phyloP scores from a whole-genome alignment of 2,797 vertebrate species.

The Ptychadena robeensis region DNA sequence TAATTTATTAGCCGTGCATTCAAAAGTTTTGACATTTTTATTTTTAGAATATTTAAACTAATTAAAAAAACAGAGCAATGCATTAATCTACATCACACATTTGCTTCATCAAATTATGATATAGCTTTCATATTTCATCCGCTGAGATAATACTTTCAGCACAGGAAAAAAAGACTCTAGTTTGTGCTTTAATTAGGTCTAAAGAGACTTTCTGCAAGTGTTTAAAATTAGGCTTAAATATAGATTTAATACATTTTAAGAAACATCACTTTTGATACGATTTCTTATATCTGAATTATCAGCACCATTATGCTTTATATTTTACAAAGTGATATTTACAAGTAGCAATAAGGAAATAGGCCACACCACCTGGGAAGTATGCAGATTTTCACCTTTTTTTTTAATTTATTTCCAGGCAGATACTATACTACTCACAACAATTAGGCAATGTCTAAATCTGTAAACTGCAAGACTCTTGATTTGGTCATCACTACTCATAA shows the following conservation, averaged over 20 bases:
- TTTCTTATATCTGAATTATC: slow-evolving; percentile 12
- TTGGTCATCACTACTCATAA: not conserved
- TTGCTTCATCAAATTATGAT: not conserved
- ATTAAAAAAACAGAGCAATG: slow-evolving; percentile 4
- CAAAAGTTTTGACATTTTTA: not conserved
- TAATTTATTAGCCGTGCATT: not conserved
- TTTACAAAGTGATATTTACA: not conserved
- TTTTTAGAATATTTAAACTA: not conserved
- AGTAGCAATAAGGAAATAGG: not conserved
- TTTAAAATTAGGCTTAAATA: not conserved
- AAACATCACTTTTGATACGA: not conserved
- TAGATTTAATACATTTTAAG: not conserved
- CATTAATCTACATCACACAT: slow-evolving; percentile 7
- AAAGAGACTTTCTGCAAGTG: not conserved
- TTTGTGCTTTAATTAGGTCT: slow-evolving; percentile 15
- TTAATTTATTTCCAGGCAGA: too few species aligned
- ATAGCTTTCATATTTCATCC: not conserved
- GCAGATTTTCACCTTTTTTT: too few species aligned
- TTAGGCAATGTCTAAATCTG: not conserved
- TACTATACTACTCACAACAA: not conserved
- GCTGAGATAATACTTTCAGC: not conserved
- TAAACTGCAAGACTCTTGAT: not conserved
- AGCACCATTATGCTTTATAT: not conserved
- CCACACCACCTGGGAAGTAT: not conserved
- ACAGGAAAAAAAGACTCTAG: not conserved